phyloP scores from a whole-genome alignment of 2,113 vertebrate genomes.

The Nansenia antarctica region DNA sequence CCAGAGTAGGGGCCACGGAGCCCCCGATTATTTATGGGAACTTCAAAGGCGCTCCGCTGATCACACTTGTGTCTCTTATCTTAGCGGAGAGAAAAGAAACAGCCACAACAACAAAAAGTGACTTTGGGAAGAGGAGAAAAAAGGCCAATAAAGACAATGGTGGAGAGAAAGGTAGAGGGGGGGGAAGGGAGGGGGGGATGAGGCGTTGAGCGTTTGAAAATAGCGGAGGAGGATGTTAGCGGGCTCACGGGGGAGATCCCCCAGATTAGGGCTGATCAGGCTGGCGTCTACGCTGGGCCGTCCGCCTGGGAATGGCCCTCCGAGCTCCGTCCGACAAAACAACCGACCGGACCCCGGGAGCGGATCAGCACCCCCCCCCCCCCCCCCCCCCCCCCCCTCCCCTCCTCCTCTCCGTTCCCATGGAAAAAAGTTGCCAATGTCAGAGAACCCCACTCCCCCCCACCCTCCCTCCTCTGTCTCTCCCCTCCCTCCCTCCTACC shows the following conservation, averaged over 20 bases:
- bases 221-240: slow-evolving; percentile 23
- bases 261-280: slow-evolving; percentile 57
- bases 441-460: slow-evolving; percentile 44
- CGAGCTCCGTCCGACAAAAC: slow-evolving; percentile 30
- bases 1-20: slow-evolving; percentile 47
- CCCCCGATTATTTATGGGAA: slow-evolving; percentile 67
- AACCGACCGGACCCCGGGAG: slow-evolving; percentile 30
- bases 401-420: slow-evolving; percentile 32
- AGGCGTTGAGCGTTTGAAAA: slow-evolving; percentile 50
- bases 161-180: slow-evolving; percentile 27
- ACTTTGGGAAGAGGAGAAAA: slow-evolving; percentile 53
- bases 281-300: slow-evolving; percentile 40
- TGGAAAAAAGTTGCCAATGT: slow-evolving; percentile 23
- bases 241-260: slow-evolving; percentile 52
- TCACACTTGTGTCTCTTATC: slow-evolving; percentile 70
- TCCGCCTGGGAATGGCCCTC: slow-evolving; percentile 55
- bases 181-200: no score
- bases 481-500: slow-evolving; percentile 24
- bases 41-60: slow-evolving; percentile 72
- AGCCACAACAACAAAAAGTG: slow-evolving; percentile 60
- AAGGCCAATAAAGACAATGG: slow-evolving; percentile 16
- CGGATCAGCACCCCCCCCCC: slow-evolving; percentile 17
- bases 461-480: neutral
- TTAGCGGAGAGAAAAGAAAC: slow-evolving; percentile 40
- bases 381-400: neutral